A percentile compares a stretch with the other conserved stretches of the same genome.
Evolutionary conservation across 2,113 vertebrate species (phyloP).

Genomic region (Semicossyphus pulcher): DNA sequence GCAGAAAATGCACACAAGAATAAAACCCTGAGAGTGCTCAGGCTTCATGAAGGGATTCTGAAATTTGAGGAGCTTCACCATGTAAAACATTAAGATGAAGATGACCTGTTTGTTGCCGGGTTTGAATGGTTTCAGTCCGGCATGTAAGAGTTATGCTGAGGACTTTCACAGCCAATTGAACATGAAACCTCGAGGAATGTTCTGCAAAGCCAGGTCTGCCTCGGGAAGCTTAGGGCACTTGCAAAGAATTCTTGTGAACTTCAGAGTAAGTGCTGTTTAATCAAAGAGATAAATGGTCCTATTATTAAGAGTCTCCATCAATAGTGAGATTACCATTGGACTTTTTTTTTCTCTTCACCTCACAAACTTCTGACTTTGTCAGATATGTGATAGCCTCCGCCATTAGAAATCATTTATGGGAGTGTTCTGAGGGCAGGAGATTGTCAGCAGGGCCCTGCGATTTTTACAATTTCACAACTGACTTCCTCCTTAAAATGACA

Average conservation of each 20-base stretch:
- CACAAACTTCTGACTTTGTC: conserved; percentile 67
- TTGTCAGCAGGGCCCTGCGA: conserved; percentile 73
- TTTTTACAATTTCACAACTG: conserved; percentile 90
- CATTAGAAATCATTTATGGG: conserved; percentile 79
- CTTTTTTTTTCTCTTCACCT: conserved; percentile 65
- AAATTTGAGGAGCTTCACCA: conserved; percentile 28
- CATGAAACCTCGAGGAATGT: conserved; percentile 78
- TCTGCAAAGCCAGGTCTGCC: conserved; percentile 59
- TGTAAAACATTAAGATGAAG: no score
- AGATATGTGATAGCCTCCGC: conserved; percentile 74
- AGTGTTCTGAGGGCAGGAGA: conserved; percentile 75
- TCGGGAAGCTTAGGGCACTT: conserved; percentile 55
- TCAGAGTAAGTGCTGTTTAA: conserved; percentile 74
- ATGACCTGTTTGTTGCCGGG: conserved; percentile 29
- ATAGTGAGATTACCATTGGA: conserved; percentile 74
- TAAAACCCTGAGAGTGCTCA: background rate
- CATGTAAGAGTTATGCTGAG: conserved; percentile 58
- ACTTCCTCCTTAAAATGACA: conserved; percentile 85
- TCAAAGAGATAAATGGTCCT: conserved; percentile 71
- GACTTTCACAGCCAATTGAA: conserved; percentile 78
- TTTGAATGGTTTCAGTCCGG: conserved; percentile 54
- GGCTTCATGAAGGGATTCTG: background rate
- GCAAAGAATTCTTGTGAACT: conserved; percentile 74
- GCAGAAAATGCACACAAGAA: conserved; percentile 18
- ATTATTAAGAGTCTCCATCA: conserved; percentile 71